These are phyloP conservation scores for Lepus oiostolus DNA, from an alignment of 2,797 vertebrate species.

Conservation along the genomic window DNA sequence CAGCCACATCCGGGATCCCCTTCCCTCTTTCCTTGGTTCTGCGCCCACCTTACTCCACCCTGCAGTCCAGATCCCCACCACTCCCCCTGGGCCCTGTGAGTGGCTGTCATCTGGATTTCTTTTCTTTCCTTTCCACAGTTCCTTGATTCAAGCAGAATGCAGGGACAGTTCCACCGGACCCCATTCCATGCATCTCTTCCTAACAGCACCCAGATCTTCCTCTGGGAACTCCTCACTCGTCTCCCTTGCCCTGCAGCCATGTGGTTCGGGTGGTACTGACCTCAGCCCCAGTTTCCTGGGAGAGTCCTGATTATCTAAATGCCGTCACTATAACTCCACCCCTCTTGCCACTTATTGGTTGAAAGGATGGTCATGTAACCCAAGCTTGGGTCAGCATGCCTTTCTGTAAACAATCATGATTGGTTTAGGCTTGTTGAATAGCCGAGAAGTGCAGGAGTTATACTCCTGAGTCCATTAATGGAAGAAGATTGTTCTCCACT, in stretches of 20 bases:
- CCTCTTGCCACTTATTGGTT: not conserved
- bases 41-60: not conserved
- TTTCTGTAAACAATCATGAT: not conserved
- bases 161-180: not conserved
- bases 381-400: not conserved
- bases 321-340: not conserved
- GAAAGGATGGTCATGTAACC: not conserved
- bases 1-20: not conserved
- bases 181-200: not conserved
- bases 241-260: not conserved
- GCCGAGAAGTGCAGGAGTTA: not conserved
- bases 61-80: not conserved
- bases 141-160: not conserved
- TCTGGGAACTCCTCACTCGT: not conserved
- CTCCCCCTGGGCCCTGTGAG: not conserved
- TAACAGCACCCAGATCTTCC: not conserved
- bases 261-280: not conserved
- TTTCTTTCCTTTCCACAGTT: not conserved
- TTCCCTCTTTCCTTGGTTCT: not conserved
- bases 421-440: not conserved
- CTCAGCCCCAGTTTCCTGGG: not conserved
- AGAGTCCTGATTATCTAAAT: not conserved
- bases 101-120: not conserved
- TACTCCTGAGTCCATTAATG: not conserved
- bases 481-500: not conserved